Evolutionary conservation across 2,888 invertebrate genomes (phyloP).

Genomic region (Tryphoninae sp.): DNA sequence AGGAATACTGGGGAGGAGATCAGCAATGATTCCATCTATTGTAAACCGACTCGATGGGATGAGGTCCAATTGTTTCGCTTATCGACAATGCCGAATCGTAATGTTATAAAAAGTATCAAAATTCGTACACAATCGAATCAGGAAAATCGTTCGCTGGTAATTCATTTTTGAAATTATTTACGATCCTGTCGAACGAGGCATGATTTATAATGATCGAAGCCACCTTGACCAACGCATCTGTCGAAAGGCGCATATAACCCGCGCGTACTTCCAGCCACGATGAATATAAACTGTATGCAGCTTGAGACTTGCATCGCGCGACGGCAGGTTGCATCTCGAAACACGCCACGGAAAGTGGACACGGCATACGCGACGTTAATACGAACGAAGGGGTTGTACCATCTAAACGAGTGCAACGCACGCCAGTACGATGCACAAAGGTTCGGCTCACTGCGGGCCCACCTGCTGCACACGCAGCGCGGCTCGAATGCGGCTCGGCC

Average conservation of each 20-base stretch:
- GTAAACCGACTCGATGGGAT: no score
- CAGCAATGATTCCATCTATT: conserved; percentile 5
- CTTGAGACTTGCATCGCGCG: conserved; percentile 24
- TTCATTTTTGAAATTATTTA: not conserved
- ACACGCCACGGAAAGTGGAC: conserved; percentile 36
- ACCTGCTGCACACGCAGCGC: conserved; percentile 58
- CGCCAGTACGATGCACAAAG: conserved; percentile 73
- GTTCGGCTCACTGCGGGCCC: conserved; percentile 62
- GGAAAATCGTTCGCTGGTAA: not conserved
- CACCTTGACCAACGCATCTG: conserved; percentile 1
- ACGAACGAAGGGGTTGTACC: conserved; percentile 32
- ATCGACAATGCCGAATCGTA: no score
- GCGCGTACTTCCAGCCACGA: not conserved
- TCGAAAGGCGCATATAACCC: no score
- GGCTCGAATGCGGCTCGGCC: conserved; percentile 44
- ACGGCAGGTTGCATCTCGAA: conserved; percentile 55
- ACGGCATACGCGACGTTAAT: conserved; percentile 2
- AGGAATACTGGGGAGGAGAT: not conserved
- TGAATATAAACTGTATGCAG: conserved; percentile 33
- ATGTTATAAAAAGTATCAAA: conserved; percentile 1
- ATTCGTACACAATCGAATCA: not conserved
- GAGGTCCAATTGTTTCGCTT: no score
- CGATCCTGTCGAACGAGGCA: not conserved
- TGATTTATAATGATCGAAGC: not conserved
- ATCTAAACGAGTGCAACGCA: conserved; percentile 66